These are phyloP conservation scores for Gasterosteus nipponicus DNA, from an alignment of 2,113 vertebrate genomes.

Conservation along the genomic window DNA sequence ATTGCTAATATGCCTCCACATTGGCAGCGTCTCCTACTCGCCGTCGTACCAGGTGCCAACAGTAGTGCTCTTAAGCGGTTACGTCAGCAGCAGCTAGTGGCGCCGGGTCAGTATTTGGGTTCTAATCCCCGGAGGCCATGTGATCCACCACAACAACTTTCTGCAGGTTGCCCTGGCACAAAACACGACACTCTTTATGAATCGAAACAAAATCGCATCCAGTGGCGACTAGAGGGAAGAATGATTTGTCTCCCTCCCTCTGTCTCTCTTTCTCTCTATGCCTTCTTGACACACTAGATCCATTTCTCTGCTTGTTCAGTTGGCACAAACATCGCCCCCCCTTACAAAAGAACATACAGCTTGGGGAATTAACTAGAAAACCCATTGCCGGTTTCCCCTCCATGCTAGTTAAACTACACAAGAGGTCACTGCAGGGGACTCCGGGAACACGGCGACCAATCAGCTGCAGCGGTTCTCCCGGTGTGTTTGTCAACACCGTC, in stretches of 20 bases:
- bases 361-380: slow-evolving; percentile 70
- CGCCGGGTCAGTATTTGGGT: slow-evolving; percentile 65
- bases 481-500: slow-evolving; percentile 79
- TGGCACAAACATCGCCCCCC: slow-evolving; percentile 51
- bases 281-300: slow-evolving; percentile 56
- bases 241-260: slow-evolving; percentile 25
- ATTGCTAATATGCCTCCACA: slow-evolving; percentile 48
- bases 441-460: slow-evolving; percentile 62
- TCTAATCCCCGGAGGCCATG: slow-evolving; percentile 60
- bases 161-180: slow-evolving; percentile 47
- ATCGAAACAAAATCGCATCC: slow-evolving; percentile 55
- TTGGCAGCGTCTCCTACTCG: slow-evolving; percentile 42
- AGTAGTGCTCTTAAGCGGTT: slow-evolving; percentile 63
- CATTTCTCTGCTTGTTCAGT: slow-evolving; percentile 60
- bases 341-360: slow-evolving; percentile 60
- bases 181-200: slow-evolving; percentile 61
- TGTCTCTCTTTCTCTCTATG: slow-evolving; percentile 15
- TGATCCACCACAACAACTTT: slow-evolving; percentile 64
- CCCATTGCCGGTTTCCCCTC: slow-evolving; percentile 61
- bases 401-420: slow-evolving; percentile 78
- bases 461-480: slow-evolving; percentile 64
- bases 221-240: slow-evolving; percentile 33
- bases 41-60: slow-evolving; percentile 54
- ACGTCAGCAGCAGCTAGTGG: slow-evolving; percentile 64
- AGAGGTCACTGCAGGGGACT: slow-evolving; percentile 70